Evolutionary conservation across 2,888 invertebrate genomes (phyloP), one percentile per base, ranked within the genome.

Genomic region (Portevinia maculata): DNA sequence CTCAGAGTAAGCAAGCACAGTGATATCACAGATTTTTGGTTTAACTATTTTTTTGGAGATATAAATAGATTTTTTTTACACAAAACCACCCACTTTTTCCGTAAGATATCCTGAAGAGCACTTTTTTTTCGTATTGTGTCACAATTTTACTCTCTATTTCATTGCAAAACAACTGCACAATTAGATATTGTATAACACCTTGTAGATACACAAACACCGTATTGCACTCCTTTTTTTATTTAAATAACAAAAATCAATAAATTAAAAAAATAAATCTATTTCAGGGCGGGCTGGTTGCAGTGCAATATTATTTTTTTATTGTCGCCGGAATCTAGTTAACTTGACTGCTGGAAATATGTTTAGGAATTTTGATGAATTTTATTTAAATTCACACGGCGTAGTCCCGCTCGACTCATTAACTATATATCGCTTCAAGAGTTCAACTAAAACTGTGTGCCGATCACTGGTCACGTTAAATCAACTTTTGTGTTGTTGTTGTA

Each of bases 361-460:
- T 7, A 13, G 11, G 15, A 11, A 13, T 37, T 24, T 55, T 24
- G 24, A 11, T 13, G 13, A 7, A 9, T 32, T 34, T 34, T 34
- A n/a, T 53, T 59, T 59, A 60, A 32, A 46, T 60, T 32, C 19
- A 11, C 64, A 59, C 78, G 64, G 34, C 44, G 44, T 34, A 53
- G 24, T 55, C 53, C 64, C 65, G 76, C 67, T 76, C 78, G 62
- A 34, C 62, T 78, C 83, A 83, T 78, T 83, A 69, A 84, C 79
- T 73, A 69, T 69, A 50, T 69, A 50, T 62, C 76, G 69, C 73
- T 69, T 79, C 84, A 74, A 78, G 84, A 84, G 84, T 79, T 84
- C 73, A 76, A 84, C 73, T 84, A 74, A 84, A 79, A 84, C 84
- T 84, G 84, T 84, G 67, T 39, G 73, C 67, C 13, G 79, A 79